Evolutionary conservation across 2,113 vertebrate species (phyloP), one percentile per base, ranked within the genome.

Genomic region (Ploceus nigricollis): DNA sequence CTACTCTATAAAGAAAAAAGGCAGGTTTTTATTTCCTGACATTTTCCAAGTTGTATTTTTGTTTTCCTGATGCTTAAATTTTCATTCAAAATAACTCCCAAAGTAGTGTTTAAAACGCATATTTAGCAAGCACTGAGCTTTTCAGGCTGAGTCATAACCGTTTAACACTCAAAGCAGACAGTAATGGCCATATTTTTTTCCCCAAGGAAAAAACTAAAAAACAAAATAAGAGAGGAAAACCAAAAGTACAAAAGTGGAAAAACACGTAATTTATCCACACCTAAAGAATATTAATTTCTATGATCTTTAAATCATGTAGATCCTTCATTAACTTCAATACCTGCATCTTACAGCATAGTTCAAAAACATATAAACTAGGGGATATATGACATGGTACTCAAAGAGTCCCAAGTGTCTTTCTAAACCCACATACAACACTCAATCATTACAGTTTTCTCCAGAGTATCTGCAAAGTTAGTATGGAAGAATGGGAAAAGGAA

Each of bases 11-110:
- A 69, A 44, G 24, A 23, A 48, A 63, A 78, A 94, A 73, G 11
- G 13, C 9, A 82, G 64, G 10, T 40, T 42, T 96, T 92, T 27
- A 91, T 95, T 95, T 96, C 93, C 95, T 92, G 96, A 78, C 48
- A 84, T 87, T 93, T 96, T 92, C 93, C 87, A 94, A 92, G 53
- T n/a, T 69, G 69, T 84, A 77, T 56, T 95, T 96, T 96, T 95
- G 66, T 48, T 97, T 97, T 87, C 84, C 65, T 95, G 82, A 82
- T 84, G 84, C 60, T 94, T 94, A 92, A 79, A 65, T 58, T 56
- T 56, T 76, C 81, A 95, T 7, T 66, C 72, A 90, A 95, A 96
- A 79, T 71, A 96, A 48, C 64, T 82, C 66, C 48, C 75, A 81
- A 64, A 57, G 51, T 83, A 80, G 71, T 56, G 28, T 51, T 88